Evolutionary conservation across 2,888 invertebrate genomes (phyloP), one percentile per base, ranked within the genome.

Genomic region (Sarcophaga variegata): DNA sequence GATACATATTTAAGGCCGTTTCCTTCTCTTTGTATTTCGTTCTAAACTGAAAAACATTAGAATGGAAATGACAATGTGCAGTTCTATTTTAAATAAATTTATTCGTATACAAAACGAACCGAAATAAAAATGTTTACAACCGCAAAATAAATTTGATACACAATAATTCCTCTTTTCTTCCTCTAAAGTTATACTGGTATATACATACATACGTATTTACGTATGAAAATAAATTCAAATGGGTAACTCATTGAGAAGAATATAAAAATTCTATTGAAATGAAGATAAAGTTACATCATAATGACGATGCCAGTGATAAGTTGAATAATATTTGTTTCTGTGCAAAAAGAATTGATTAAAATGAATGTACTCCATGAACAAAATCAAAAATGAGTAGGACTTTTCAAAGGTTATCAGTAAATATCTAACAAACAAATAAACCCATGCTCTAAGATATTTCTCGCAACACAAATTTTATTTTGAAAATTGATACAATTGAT

Each of bases 61-160:
- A 54, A 54, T 76, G 59, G 12, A 76, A 70, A 2, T 70, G 49
- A 69, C 70, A 71, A 64, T 77, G 71, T 47, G 54, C 59, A 70
- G 71, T 77, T 77, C 60, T 25, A 67, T 69, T 77, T 66, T 77
- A 70, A 74, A 45, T 47, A 66, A 67, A 45, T 66, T 60, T 76
- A 67, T 70, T 70, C 22, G 12, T 66, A 63, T 37, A 20, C 8
- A 20, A 62, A 62, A 62, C 10, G 14, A 67, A 74, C 66, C n/a
- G 27, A 67, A 14, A 37, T 54, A 75, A 3, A 75, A 27, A 69
- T 74, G 37, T 63, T 59, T 54, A 70, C 63, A 82, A 71, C 77
- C 82, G 64, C 82, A 82, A 69, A 82, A 59, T 45, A 70, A 70
- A 45, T 70, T 76, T 76, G 37, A 45, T 74, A 77, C 54, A 77